A percentile compares a stretch with the other conserved stretches of the same genome.
Evolutionary conservation across 2,888 invertebrate genomes (phyloP).

Genomic region (Ceratothoa steindachneri): DNA sequence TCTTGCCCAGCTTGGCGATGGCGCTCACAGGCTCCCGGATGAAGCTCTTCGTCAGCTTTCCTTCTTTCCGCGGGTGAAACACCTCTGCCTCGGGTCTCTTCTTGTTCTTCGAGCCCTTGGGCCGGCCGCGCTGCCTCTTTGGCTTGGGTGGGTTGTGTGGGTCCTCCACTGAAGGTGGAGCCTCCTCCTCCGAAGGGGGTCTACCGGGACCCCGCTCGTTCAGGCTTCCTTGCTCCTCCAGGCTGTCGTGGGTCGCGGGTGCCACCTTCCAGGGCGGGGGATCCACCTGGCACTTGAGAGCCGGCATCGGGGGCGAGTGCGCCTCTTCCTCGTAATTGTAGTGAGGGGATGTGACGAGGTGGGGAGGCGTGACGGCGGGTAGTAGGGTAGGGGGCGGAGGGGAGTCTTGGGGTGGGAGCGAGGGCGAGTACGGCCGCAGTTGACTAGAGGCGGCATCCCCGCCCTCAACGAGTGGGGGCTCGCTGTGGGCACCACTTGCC

Average conservation of each 20-base stretch:
- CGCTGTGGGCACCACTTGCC: conserved; percentile 18
- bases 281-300: conserved; percentile 46
- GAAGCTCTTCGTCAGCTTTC: conserved; percentile 15
- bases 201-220: conserved; percentile 40
- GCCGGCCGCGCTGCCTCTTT: conserved; percentile 51
- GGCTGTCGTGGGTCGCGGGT: conserved; percentile 25
- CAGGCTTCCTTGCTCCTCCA: conserved; percentile 27
- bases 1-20: background rate
- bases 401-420: conserved; percentile 39
- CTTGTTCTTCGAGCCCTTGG: conserved; percentile 50
- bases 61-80: conserved; percentile 32
- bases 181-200: conserved; percentile 3
- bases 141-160: conserved; percentile 2
- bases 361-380: conserved; percentile 42
- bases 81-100: conserved; percentile 20
- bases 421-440: conserved; percentile 42
- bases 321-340: conserved; percentile 38
- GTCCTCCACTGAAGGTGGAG: background rate
- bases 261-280: conserved; percentile 33
- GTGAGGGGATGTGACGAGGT: conserved; percentile 33
- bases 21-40: background rate
- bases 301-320: conserved; percentile 44
- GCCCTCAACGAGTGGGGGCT: background rate
- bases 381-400: conserved; percentile 46
- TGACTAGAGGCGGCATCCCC: conserved; percentile 15